Percentiles rank a stretch among this genome's conserved stretches.
phyloP scores from a whole-genome alignment of 2,113 vertebrate species.

The Noctilio leporinus region DNA sequence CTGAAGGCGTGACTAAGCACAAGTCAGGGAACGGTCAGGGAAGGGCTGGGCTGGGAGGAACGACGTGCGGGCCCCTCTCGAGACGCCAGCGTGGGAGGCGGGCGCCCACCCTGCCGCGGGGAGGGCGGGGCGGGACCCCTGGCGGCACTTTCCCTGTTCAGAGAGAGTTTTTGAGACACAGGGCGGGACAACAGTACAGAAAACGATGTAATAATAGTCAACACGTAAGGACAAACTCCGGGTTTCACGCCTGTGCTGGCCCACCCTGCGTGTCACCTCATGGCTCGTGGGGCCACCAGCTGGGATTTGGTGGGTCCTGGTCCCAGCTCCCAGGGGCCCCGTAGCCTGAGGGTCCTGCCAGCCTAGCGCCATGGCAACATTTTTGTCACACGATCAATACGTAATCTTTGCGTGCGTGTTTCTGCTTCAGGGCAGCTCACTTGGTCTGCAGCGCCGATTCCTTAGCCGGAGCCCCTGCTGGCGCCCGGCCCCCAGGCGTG shows the following conservation, averaged over 20 bases:
- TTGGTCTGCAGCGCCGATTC: not conserved
- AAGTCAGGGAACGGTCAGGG: slow-evolving; percentile 36
- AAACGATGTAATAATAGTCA: too few relatives aligned
- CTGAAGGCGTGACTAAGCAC: slow-evolving; percentile 45
- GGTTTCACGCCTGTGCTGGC: not conserved
- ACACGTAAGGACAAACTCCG: not conserved
- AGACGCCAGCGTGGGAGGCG: not conserved
- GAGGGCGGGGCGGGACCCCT: not conserved
- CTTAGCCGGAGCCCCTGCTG: not conserved
- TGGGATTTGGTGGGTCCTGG: not conserved
- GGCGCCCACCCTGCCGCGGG: not conserved
- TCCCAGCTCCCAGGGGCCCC: not conserved
- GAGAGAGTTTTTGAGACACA: not conserved
- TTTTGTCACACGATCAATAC: not conserved
- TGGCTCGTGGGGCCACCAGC: too few relatives aligned
- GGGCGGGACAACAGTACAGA: not conserved
- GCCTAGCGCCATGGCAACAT: not conserved
- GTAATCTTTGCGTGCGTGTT: not conserved
- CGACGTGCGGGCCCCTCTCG: not conserved
- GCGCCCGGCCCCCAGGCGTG: not conserved
- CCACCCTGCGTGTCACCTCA: too few relatives aligned
- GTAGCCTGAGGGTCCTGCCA: not conserved
- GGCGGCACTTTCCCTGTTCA: too few relatives aligned
- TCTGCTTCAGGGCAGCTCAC: not conserved
- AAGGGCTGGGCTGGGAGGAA: not conserved